Base-by-base conservation (phyloP, 2,113 vertebrate genomes). In the Elaphurus davidianus region DNA sequence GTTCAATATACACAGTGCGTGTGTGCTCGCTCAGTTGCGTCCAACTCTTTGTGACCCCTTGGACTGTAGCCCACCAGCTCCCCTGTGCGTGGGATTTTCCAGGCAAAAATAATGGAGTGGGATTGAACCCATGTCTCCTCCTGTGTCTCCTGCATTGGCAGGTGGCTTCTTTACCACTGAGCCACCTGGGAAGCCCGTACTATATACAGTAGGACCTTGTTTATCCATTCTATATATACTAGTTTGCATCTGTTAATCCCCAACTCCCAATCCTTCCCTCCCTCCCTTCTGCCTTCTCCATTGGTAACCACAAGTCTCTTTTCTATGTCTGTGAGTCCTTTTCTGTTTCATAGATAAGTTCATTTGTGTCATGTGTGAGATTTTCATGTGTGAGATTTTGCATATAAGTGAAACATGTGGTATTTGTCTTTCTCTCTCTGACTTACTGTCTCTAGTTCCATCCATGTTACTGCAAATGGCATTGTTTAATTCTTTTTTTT, bases 51-150 rank as follows among this genome's bases (percentile, higher is more conserved):
- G 71, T 76, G 40, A 27, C 21, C 71, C 71, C 40, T 43, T 14
- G 71, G 11, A 76, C 40, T 27, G 71, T 7, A 76, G 40, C 71
- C 40, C 2, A 12, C 3, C 14, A 76, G 3, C 23, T 76, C 71
- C 23, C 40, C 71, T 76, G 23, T 76, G 21, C 3, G 0, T 43
- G 71, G 12, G 40, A 43, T 76, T 43, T 76, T 27, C 40, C 40
- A 76, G 36, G 71, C 71, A 76, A 43, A 23, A 76, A 76, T 76
- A 43, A 43, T 27, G 23, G 12, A 43, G 36, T 40, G 71, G 36
- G 71, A 7, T 27, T 6, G 3, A 14, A 76, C 23, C 40, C 40
- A 0, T 3, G 0, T 43, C 36, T 43, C 12, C 6, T 27, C 71
- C 71, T 76, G 23, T 19, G 10, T 76, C 36, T 43, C 71, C 71